These are phyloP conservation scores for Drosophila antonietae DNA, from an alignment of 2,888 invertebrate species.

Conservation along the genomic window DNA sequence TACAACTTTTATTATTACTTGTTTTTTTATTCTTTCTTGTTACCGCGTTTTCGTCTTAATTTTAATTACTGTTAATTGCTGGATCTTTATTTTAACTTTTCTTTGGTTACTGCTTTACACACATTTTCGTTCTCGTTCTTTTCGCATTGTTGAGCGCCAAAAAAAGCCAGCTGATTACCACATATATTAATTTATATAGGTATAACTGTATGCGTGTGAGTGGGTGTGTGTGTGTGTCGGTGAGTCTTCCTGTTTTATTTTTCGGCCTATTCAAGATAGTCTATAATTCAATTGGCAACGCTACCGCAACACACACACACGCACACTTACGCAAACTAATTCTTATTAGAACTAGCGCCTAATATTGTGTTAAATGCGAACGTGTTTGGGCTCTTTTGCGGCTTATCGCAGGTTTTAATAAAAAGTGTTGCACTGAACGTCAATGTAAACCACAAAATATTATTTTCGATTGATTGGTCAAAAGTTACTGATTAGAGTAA, in stretches of 20 bases:
- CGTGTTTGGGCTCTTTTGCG: constrained; percentile 40
- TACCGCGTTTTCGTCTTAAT: constrained; percentile 28
- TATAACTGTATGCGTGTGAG: background rate
- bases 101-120: constrained; percentile 31
- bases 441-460: constrained; percentile 65
- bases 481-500: constrained; percentile 60
- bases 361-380: constrained; percentile 30
- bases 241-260: constrained; percentile 18
- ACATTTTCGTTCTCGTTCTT: constrained; percentile 38
- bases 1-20: constrained; percentile 29
- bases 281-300: constrained; percentile 20
- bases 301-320: constrained; percentile 9
- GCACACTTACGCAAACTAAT: constrained; percentile 1
- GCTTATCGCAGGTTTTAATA: constrained; percentile 49
- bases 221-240: constrained; percentile 9
- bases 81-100: constrained; percentile 19
- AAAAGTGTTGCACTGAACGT: constrained; percentile 37
- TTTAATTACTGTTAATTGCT: constrained; percentile 46
- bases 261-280: constrained; percentile 21
- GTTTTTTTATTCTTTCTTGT: constrained; percentile 18
- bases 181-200: constrained; percentile 4
- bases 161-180: constrained; percentile 52
- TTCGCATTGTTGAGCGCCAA: constrained; percentile 15
- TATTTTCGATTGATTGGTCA: constrained; percentile 58
- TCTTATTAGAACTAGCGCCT: constrained; percentile 17